Base-by-base conservation (phyloP, 2,888 invertebrate species). In the Scaptomyza polygonia region DNA sequence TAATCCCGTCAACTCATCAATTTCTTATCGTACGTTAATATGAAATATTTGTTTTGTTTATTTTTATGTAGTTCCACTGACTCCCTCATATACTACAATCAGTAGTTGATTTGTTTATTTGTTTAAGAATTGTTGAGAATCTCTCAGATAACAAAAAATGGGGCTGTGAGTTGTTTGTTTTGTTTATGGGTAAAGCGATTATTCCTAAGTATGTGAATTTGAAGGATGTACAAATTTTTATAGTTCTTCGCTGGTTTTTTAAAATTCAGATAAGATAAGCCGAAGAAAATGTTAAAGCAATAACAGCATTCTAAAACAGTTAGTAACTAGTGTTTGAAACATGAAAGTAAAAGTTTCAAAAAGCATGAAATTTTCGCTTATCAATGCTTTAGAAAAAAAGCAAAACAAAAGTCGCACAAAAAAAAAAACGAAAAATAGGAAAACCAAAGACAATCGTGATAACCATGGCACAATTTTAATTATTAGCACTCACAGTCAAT, bases 231-330 rank as follows among this genome's bases (percentile, higher is more conserved):
- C 12, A 5, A 11, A 21, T 16, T 14, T 16, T 18, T n/a, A 5
- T 14, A 14, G 14, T 21, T 11, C 18, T 40, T 21, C 42, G 21
- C 18, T 29, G 29, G 7, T 29, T 62, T 16, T 27, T 9, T 12
- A 21, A 8, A 18, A 32, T 25, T 11, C 5, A 39, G 71, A 71
- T 74, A 74, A 74, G 55, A 55, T 61, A 72, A 12, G n/a, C 14
- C 0, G n/a, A 7, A 18, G 16, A n/a, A 11, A 18, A 12, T 8
- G 4, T 9, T 21, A 3, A 3, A 8, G n/a, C 12, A 6, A 14
- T 18, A 11, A 36, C 12, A 18, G 18, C n/a, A 9, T n/a, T n/a
- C n/a, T n/a, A n/a, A n/a, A n/a, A n/a, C n/a, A n/a, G n/a, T n/a
- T n/a, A n/a, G n/a, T n/a, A n/a, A n/a, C n/a, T n/a, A n/a, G n/a